Conservation (phyloP, 2,113 vertebrate species). For the Toxostoma redivivum region DNA sequence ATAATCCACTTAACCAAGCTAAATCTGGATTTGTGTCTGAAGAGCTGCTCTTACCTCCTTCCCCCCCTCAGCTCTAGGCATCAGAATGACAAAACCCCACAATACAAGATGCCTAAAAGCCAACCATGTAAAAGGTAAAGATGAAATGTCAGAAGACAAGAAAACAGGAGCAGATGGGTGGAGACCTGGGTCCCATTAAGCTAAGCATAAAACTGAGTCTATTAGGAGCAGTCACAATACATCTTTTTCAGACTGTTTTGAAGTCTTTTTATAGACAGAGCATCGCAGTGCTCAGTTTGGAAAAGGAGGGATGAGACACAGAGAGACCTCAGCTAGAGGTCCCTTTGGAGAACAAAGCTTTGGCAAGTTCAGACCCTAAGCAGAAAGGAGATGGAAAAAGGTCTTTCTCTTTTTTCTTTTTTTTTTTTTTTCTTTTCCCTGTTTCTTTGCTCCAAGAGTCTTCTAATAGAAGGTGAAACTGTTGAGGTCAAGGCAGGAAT, state of each 20-base stretch:
- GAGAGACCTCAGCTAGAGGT: neutral
- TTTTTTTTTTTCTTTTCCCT: neutral
- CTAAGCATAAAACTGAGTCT: neutral
- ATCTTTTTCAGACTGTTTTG: neutral
- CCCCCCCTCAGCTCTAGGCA: neutral
- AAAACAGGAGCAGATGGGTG: neutral
- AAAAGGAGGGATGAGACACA: neutral
- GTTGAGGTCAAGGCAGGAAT: neutral
- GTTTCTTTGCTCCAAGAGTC: neutral
- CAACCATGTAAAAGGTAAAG: neutral
- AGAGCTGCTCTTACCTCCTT: neutral
- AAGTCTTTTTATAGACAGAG: neutral
- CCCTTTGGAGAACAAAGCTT: constrained; percentile 32
- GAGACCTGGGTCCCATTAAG: neutral
- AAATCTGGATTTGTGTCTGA: neutral
- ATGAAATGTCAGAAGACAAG: neutral
- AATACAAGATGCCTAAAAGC: neutral
- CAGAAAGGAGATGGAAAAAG: neutral
- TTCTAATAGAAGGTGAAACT: neutral
- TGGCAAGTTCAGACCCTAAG: neutral
- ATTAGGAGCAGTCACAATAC: neutral
- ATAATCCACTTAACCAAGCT: neutral
- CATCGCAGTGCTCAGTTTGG: neutral
- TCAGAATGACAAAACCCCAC: neutral
- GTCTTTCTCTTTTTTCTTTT: too few species aligned